A percentile compares a stretch with the other conserved stretches of the same genome.
Conservation (phyloP, 2,113 vertebrate genomes). For the Sylvia atricapilla region DNA sequence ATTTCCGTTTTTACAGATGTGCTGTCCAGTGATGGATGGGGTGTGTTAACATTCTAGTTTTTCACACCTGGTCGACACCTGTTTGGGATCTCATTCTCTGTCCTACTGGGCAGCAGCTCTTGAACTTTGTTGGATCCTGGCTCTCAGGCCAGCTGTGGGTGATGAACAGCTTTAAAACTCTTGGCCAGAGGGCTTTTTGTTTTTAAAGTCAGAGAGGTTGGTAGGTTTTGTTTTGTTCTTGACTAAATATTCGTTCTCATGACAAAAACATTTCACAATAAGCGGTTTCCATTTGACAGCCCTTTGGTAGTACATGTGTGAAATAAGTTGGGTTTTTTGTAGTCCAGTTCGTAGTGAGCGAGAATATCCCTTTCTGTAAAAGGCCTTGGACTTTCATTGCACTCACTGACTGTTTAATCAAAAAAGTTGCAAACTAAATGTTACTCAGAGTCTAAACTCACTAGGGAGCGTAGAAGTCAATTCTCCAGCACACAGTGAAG, state of each 20-base stretch:
- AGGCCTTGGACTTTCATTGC: background rate
- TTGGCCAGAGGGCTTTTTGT: constrained; percentile 16
- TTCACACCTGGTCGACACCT: constrained; percentile 58
- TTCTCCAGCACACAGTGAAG: background rate
- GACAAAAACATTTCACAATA: constrained; percentile 57
- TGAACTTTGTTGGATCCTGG: constrained; percentile 25
- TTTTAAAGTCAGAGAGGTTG: constrained; percentile 37
- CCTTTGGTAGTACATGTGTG: constrained; percentile 28
- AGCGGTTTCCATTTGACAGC: constrained; percentile 30
- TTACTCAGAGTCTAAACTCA: background rate
- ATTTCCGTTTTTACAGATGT: constrained; percentile 44
- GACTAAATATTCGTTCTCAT: constrained; percentile 37
- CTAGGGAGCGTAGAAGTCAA: background rate
- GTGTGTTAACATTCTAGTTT: constrained; percentile 25
- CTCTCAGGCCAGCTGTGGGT: background rate
- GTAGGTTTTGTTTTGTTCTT: constrained; percentile 53
- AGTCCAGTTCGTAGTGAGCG: background rate
- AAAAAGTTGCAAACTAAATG: background rate
- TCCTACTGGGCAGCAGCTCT: constrained; percentile 24
- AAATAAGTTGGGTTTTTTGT: background rate
- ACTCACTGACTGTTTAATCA: background rate
- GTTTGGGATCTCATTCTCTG: constrained; percentile 32
- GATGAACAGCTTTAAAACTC: constrained; percentile 12
- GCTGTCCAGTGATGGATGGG: constrained; percentile 51
- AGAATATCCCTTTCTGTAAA: background rate